Evolutionary conservation across 2,888 invertebrate genomes (phyloP), one percentile per base, ranked within the genome.

Genomic region (Orthosia gothica): DNA sequence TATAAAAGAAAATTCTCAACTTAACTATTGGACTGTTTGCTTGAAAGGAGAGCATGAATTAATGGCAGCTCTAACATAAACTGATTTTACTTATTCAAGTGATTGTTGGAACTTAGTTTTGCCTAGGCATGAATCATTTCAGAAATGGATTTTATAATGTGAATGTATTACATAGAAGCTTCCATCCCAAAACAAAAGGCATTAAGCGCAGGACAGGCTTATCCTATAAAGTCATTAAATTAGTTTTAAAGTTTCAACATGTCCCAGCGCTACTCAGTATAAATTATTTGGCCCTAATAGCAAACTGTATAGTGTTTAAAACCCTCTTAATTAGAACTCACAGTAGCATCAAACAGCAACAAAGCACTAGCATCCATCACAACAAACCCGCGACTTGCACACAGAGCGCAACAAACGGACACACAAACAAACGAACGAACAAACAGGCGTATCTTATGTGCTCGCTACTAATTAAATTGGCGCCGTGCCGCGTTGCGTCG

Each of bases 401-500:
- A 57, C 55, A 76, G 15, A 61, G 18, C 55, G 23, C 18, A 55
- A 20, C 55, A 55, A 26, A 76, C 64, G 61, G 5, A 61, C 13
- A 54, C 12, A 54, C 58, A 66, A 45, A 54, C 55, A 50, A 13
- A 40, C 63, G 7, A 15, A 52, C 59, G 69, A 59, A 67, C 62
- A 49, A 16, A 45, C 69, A 54, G 18, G 3, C 67, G 50, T 49
- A 15, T 63, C 40, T 49, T 23, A 40, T 20, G 55, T 55, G n/a
- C 63, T 58, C 32, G 1, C 52, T 26, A n/a, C 58, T 79, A 79
- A 82, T 79, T 68, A 68, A 75, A 63, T 76, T 55, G 62, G 70
- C 59, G 40, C 47, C 13, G 47, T 47, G 64, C 64, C 74, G 64
- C 71, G 16, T 20, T 45, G 32, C 52, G 40, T 50, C 5, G 71